phyloP scores from a whole-genome alignment of 35 echinoderm and acorn worm species.

The Heliocidaris tuberculata region DNA sequence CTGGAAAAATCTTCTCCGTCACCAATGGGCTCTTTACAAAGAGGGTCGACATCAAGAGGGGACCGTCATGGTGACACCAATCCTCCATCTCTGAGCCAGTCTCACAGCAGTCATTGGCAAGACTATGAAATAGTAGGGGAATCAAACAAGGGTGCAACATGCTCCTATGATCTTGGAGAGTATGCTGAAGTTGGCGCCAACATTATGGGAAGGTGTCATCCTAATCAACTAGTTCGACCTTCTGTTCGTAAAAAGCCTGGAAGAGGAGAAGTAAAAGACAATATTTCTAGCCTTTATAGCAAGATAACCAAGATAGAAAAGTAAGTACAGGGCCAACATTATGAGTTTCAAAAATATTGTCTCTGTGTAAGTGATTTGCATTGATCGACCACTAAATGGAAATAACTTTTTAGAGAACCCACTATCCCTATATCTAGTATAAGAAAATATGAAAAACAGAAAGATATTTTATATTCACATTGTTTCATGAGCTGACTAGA shows the following conservation, averaged over 20 bases:
- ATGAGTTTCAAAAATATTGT: too few relatives aligned
- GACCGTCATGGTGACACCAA: neutral
- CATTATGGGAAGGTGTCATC: neutral
- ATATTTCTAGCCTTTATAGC: neutral
- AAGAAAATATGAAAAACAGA: too few relatives aligned
- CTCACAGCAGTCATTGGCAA: neutral
- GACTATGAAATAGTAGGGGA: neutral
- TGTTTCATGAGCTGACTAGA: too few relatives aligned
- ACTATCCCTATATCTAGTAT: too few relatives aligned
- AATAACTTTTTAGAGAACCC: too few relatives aligned
- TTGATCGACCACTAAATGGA: too few relatives aligned
- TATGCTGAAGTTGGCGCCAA: neutral
- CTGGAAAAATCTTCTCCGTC: neutral
- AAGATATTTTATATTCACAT: too few relatives aligned
- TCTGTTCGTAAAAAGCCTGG: neutral
- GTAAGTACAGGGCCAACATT: neutral
- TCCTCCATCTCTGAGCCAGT: neutral
- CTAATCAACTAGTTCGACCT: neutral
- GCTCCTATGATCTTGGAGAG: neutral
- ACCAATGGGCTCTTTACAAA: neutral
- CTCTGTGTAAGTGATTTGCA: too few relatives aligned
- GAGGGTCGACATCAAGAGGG: neutral
- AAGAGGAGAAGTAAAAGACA: neutral
- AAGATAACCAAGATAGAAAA: neutral
- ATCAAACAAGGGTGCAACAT: neutral